Evolutionary conservation across 2,113 vertebrate species (phyloP).

Genomic region (Dipodomys spectabilis): DNA sequence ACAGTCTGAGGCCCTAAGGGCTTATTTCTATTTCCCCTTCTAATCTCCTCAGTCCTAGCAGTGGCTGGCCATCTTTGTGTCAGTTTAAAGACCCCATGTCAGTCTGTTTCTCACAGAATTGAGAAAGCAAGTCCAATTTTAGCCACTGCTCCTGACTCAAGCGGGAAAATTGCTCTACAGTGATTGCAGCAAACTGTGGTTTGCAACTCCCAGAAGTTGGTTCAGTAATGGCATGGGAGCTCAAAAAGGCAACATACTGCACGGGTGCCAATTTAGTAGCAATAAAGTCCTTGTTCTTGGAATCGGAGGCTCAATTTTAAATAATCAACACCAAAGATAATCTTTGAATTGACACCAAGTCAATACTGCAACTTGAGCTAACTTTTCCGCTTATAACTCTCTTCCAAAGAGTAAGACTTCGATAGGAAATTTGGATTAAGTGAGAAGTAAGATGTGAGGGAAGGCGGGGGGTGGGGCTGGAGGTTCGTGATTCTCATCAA

Average conservation of each 20-base stretch:
- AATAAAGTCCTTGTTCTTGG: constrained; percentile 25
- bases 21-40: not conserved
- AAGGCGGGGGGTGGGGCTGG: no score
- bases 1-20: not conserved
- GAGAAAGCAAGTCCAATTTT: constrained; percentile 3
- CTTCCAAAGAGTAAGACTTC: not conserved
- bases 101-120: not conserved
- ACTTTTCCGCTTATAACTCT: not conserved
- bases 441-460: not conserved
- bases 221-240: not conserved
- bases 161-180: not conserved
- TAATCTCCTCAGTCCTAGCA: not conserved
- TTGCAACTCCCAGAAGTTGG: not conserved
- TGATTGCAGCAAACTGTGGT: not conserved
- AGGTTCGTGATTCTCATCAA: not conserved
- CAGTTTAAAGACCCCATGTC: not conserved
- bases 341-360: constrained; percentile 20
- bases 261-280: constrained; percentile 6
- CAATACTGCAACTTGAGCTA: no score
- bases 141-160: not conserved
- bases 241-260: not conserved
- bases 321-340: constrained; percentile 33
- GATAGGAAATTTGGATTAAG: not conserved
- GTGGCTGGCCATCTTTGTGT: not conserved
- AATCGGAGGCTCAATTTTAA: constrained; percentile 59